These are phyloP conservation scores for Intoshia linei DNA, from an alignment of 1,140 invertebrate species.

Conservation along the genomic window DNA sequence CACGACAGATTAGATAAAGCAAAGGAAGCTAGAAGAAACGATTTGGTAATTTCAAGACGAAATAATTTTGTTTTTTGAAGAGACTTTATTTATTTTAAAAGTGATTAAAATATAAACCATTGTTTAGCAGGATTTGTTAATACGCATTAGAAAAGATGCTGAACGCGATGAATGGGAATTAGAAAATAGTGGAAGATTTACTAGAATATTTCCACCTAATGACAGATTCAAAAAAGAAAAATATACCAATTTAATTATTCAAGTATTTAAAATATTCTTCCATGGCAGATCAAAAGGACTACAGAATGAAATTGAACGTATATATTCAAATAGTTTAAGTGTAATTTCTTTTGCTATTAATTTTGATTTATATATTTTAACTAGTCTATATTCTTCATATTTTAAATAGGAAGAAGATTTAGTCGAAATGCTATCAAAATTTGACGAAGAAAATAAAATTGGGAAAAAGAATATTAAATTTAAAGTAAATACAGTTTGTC, in stretches of 20 bases:
- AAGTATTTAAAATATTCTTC: conserved; percentile 11
- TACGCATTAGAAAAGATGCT: conserved; percentile 12
- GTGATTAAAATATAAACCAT: background rate
- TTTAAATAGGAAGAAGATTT: too few species aligned
- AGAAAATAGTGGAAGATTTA: conserved; percentile 16
- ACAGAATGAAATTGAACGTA: conserved; percentile 16
- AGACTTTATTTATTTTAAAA: background rate
- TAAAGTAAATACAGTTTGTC: too few species aligned
- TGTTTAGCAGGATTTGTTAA: conserved; percentile 15
- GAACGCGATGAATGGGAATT: conserved; percentile 19
- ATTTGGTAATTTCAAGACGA: too few species aligned
- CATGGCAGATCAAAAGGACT: conserved; percentile 11
- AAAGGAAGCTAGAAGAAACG: background rate
- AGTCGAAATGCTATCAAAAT: too few species aligned
- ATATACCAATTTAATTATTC: conserved; percentile 9
- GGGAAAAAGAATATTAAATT: too few species aligned
- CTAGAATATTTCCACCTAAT: conserved; percentile 19
- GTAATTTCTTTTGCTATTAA: conserved; percentile 8
- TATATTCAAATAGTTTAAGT: conserved; percentile 16
- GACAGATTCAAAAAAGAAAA: conserved; percentile 13
- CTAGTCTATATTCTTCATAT: too few species aligned
- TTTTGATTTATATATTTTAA: too few species aligned
- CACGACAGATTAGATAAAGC: conserved; percentile 6
- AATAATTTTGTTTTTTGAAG: too few species aligned
- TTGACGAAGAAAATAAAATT: too few species aligned